Percentiles rank a stretch among this genome's conserved stretches.
These are phyloP conservation scores for Blastomussa wellsi DNA, from an alignment of 92 coral and sea anemone species.

Conservation along the genomic window DNA sequence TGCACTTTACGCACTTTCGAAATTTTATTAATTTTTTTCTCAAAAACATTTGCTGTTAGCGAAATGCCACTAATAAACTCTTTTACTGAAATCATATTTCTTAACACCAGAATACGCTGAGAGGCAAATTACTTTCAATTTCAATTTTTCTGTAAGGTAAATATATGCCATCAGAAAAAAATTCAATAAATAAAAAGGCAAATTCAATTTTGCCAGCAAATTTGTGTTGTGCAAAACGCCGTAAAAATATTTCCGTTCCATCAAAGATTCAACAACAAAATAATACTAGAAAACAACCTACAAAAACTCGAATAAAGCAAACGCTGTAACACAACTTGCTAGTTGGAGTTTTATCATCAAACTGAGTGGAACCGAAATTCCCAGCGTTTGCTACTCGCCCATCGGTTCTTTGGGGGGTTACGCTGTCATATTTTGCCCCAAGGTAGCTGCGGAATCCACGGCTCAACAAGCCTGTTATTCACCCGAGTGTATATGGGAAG, in stretches of 20 bases:
- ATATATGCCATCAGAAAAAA: not conserved
- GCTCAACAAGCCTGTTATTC: not conserved
- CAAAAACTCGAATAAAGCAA: not conserved
- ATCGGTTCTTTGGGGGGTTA: not conserved
- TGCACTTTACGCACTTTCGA: not conserved
- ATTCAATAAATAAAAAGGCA: not conserved
- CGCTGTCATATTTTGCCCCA: not conserved
- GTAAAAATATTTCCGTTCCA: not conserved
- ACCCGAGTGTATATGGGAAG: no score
- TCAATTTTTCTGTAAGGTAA: no score
- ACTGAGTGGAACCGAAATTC: not conserved
- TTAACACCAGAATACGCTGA: not conserved
- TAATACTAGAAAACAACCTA: not conserved
- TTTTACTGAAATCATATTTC: not conserved
- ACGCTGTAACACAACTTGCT: not conserved
- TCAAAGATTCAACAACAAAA: not conserved
- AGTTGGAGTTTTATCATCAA: not conserved
- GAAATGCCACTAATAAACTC: not conserved
- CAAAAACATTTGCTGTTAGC: not conserved
- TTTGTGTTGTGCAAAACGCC: not conserved
- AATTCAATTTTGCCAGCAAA: not conserved
- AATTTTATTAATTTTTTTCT: not conserved
- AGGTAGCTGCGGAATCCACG: not conserved
- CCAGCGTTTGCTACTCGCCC: not conserved
- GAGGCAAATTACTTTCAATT: not conserved